Evolutionary conservation across 2,113 vertebrate species (phyloP).

Genomic region (Gorsachius goisagi): DNA sequence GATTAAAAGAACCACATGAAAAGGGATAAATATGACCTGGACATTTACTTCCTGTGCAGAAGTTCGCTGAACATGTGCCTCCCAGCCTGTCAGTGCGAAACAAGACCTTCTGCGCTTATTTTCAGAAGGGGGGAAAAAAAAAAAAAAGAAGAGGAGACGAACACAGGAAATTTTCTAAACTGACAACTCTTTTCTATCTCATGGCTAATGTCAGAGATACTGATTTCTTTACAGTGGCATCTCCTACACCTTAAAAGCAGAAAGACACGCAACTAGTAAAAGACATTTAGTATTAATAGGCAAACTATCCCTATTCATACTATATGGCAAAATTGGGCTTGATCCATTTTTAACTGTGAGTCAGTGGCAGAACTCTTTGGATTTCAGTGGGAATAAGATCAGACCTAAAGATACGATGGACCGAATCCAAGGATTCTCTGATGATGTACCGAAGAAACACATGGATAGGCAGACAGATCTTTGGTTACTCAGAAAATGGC

Average conservation of each 20-base stretch:
- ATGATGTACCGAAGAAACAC: conserved; percentile 36
- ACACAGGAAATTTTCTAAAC: conserved; percentile 3
- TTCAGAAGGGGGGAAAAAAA: background rate
- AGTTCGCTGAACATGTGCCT: conserved; percentile 91
- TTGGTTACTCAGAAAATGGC: conserved; percentile 38
- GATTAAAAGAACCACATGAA: conserved; percentile 96
- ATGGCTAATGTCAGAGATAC: background rate
- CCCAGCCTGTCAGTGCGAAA: conserved; percentile 72
- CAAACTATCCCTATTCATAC: background rate
- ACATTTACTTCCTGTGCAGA: conserved; percentile 91
- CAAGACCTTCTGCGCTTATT: conserved; percentile 50
- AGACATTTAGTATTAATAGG: background rate
- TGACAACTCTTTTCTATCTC: background rate
- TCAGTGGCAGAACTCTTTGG: background rate
- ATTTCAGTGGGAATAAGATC: conserved; percentile 34
- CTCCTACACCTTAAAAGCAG: background rate
- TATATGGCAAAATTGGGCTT: background rate
- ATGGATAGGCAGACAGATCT: conserved; percentile 7
- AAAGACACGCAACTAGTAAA: background rate
- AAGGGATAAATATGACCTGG: conserved; percentile 81
- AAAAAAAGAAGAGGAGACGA: background rate
- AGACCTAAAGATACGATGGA: conserved; percentile 2
- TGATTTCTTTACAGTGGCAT: background rate
- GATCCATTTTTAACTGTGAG: background rate
- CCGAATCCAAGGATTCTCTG: conserved; percentile 6